Evolutionary conservation across 2,113 vertebrate species (phyloP).

Genomic region (Pleuronectes platessa): DNA sequence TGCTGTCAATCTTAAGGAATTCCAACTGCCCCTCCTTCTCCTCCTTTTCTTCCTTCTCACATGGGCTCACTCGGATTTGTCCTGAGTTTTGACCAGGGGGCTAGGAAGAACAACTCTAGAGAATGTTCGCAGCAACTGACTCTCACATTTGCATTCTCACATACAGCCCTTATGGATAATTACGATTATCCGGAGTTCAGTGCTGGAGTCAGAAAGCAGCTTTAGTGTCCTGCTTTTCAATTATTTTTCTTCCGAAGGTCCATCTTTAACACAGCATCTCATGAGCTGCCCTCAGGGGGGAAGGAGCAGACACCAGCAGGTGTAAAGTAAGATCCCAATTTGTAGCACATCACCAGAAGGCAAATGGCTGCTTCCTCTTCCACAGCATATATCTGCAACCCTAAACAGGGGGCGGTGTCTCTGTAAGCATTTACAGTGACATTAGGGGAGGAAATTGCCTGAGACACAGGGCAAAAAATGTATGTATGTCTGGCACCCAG

Average conservation of each 20-base stretch:
- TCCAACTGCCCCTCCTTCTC: no score
- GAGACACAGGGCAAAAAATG: constrained; percentile 73
- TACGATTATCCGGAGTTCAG: no score
- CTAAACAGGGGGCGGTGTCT: constrained; percentile 66
- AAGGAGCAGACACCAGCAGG: constrained; percentile 74
- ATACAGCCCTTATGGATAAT: no score
- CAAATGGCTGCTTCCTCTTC: constrained; percentile 61
- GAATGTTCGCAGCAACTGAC: no score
- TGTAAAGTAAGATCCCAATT: constrained; percentile 71
- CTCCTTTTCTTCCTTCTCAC: no score
- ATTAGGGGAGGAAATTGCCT: constrained; percentile 76
- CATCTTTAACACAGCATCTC: neutral
- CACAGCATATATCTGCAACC: constrained; percentile 59
- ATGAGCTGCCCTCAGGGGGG: constrained; percentile 19
- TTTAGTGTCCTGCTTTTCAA: neutral
- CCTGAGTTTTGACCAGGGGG: no score
- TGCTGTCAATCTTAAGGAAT: no score
- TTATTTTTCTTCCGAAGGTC: neutral
- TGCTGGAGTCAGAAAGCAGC: no score
- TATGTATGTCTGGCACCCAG: constrained; percentile 76
- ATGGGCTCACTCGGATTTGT: no score
- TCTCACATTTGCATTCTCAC: no score
- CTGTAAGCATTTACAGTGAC: constrained; percentile 75
- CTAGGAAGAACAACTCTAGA: no score
- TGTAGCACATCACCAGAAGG: constrained; percentile 62